phyloP scores from a whole-genome alignment of 37 sponge, comb jelly and placozoan species.

The Theonella swinhoei region DNA sequence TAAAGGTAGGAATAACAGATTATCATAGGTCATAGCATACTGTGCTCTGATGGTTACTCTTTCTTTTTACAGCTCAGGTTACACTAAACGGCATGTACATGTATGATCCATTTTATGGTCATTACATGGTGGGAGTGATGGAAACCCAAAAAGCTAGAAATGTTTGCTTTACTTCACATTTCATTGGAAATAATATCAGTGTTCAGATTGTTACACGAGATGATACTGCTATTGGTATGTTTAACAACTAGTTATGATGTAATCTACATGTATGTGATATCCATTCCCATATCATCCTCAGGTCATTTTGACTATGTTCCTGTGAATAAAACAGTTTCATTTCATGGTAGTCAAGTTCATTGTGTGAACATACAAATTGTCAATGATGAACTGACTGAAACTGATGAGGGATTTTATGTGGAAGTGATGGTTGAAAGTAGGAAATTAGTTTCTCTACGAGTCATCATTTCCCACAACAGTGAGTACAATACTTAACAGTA shows the following conservation, averaged over 20 bases:
- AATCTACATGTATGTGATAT: no score
- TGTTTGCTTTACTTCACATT: background rate
- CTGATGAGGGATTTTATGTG: background rate
- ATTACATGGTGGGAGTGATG: background rate
- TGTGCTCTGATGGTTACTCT: no score
- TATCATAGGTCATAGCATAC: no score
- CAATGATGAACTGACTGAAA: background rate
- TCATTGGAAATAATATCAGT: background rate
- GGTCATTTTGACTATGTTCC: no score
- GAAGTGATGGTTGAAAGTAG: background rate
- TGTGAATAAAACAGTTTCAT: background rate
- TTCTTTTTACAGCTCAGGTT: no score
- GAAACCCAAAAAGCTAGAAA: no score
- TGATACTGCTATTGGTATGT: background rate
- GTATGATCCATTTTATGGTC: background rate
- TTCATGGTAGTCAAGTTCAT: background rate
- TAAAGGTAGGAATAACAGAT: no score
- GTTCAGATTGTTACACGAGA: background rate
- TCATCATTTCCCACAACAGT: no score
- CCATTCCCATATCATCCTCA: no score
- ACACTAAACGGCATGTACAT: no score
- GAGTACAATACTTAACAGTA: no score
- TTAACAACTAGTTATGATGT: background rate
- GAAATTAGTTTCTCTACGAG: no score
- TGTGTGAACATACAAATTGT: background rate